These are phyloP conservation scores for Sorex maritimensis DNA, from an alignment of 2,797 vertebrate genomes.

Conservation along the genomic window DNA sequence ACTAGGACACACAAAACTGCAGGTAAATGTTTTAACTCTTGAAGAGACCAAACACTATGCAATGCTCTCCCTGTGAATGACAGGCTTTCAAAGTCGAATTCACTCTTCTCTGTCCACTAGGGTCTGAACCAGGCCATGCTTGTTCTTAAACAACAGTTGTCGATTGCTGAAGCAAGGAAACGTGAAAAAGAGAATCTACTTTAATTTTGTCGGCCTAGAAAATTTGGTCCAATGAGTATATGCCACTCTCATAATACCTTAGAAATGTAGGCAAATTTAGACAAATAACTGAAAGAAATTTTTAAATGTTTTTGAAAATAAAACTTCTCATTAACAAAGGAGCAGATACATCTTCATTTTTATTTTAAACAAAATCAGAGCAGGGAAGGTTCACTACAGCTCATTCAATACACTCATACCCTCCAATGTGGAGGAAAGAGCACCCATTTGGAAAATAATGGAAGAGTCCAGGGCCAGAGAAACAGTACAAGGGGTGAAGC, in stretches of 20 bases:
- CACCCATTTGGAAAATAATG: too few relatives aligned
- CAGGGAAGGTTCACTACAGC: not conserved
- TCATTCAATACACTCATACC: not conserved
- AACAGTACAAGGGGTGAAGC: too few relatives aligned
- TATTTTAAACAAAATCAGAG: not conserved
- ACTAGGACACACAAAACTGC: not conserved
- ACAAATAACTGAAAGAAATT: not conserved
- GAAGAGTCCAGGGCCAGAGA: too few relatives aligned
- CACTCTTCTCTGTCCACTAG: not conserved
- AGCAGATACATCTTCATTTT: not conserved
- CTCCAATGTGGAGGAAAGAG: not conserved
- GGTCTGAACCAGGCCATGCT: not conserved
- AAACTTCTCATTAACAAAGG: not conserved
- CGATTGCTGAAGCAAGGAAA: not conserved
- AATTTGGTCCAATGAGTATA: not conserved
- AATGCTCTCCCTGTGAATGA: not conserved
- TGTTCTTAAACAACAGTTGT: not conserved
- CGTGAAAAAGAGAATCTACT: not conserved
- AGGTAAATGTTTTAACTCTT: not conserved
- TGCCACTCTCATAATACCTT: slow-evolving; percentile 9
- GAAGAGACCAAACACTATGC: not conserved
- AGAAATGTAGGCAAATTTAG: slow-evolving; percentile 22
- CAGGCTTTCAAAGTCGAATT: not conserved
- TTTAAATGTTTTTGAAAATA: not conserved
- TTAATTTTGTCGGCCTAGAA: not conserved